A percentile compares a stretch with the other conserved stretches of the same genome.
Evolutionary conservation across 2,888 invertebrate genomes (phyloP).

Genomic region (Morinoia aosen): DNA sequence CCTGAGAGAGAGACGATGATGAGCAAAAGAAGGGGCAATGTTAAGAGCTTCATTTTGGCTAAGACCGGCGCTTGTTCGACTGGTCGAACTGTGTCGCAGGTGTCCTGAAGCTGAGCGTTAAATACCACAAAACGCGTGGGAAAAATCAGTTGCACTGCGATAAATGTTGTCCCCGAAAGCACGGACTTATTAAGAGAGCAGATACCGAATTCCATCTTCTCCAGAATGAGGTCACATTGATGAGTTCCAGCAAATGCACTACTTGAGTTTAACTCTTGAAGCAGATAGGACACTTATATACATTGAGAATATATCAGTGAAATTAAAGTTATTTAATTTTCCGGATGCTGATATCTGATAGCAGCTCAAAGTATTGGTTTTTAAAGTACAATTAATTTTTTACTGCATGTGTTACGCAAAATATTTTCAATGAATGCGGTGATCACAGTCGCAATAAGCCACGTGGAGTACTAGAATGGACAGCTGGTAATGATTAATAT

Average conservation of each 20-base stretch:
- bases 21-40: constrained; percentile 13
- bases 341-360: no score
- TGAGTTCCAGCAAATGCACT: neutral
- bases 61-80: neutral
- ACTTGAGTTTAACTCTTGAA: neutral
- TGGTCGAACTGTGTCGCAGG: neutral
- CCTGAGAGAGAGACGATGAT: constrained; percentile 10
- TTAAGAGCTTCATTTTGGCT: neutral
- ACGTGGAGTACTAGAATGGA: no score
- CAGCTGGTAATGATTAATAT: no score
- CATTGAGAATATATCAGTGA: no score
- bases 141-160: neutral
- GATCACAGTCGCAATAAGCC: no score
- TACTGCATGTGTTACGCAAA: no score
- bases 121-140: neutral
- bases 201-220: neutral
- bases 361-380: no score
- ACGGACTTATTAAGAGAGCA: neutral
- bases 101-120: neutral
- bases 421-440: no score
- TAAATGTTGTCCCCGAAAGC: neutral
- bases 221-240: neutral
- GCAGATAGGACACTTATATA: neutral
- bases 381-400: no score
- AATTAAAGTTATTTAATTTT: no score